phyloP scores from a whole-genome alignment of 2,888 invertebrate species.

The Coleophora deauratella region DNA sequence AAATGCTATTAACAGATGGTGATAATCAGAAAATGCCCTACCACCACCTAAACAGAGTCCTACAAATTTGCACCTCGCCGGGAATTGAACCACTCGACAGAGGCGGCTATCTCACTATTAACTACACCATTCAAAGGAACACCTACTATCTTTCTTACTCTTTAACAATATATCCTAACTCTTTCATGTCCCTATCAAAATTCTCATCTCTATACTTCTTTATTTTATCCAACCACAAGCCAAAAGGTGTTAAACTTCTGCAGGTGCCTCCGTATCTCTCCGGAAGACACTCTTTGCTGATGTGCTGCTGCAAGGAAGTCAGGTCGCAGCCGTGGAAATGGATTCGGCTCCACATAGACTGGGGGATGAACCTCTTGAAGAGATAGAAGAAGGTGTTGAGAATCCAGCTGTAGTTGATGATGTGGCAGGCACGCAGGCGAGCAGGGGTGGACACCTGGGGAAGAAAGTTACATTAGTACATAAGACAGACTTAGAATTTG shows the following conservation, averaged over 20 bases:
- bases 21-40: no score
- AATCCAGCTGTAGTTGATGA: slow-evolving; percentile 86
- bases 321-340: slow-evolving; percentile 56
- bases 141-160: slow-evolving; percentile 25
- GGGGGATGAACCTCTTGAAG: slow-evolving; percentile 83
- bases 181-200: slow-evolving; percentile 77
- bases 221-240: slow-evolving; percentile 73
- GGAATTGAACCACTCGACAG: no score
- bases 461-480: no score
- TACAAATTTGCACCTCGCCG: no score
- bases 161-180: slow-evolving; percentile 76
- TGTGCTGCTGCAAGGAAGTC: slow-evolving; percentile 49
- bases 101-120: no score
- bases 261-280: slow-evolving; percentile 57
- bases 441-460: slow-evolving; percentile 78
- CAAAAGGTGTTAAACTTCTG: slow-evolving; percentile 71
- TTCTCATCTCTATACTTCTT: slow-evolving; percentile 57
- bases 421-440: slow-evolving; percentile 78
- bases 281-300: slow-evolving; percentile 43
- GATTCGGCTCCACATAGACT: slow-evolving; percentile 70
- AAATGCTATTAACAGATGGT: no score
- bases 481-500: no score
- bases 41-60: no score
- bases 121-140: no score
- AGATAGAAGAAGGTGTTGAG: slow-evolving; percentile 83